Base-by-base conservation (phyloP, 2,797 vertebrate species). In the Gila robusta region DNA sequence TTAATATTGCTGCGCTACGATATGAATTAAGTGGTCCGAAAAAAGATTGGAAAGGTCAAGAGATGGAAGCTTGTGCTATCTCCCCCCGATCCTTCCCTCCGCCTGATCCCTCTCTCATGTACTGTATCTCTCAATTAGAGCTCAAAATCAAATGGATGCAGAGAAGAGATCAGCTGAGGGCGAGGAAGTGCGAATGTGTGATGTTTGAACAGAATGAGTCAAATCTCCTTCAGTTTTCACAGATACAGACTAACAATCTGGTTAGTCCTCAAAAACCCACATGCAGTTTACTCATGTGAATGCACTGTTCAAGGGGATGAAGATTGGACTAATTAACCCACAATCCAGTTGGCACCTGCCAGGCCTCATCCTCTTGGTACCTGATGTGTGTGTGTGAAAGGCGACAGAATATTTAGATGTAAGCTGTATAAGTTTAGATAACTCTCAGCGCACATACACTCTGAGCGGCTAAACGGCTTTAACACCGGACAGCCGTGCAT, bases 401-500 rank as follows among this genome's bases (percentile, higher is more conserved):
- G 76, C 10, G 19, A 80, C 62, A 69, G 71, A 77, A 79, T 83
- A 77, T 80, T 79, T 89, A 44, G 70, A 90, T 79, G 79, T 87
- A 82, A 86, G 85, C 77, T 82, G 71, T 52, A 66, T 82, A 82
- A 78, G 74, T 79, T 49, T 81, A 83, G 89, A 88, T 87, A 88
- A 79, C 62, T 80, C 86, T 83, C 49, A 90, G 64, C 23, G 39
- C 39, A 64, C 81, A 80, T 49, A 62, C 67, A 47, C 66, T 76
- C 59, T 81, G 82, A 87, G 54, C 59, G 62, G 84, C 84, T 81
- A 77, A 86, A 85, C 77, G 41, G 89, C 73, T 87, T 89, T 86
- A 89, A 93, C 89, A 44, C 86, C 87, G 92, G 93, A 94, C 91
- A 91, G 93, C 93, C 91, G 92, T 93, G 87, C 87, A 71, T 92